These are phyloP conservation scores for Cathartes aura DNA, from an alignment of 2,113 vertebrate genomes.

Conservation along the genomic window DNA sequence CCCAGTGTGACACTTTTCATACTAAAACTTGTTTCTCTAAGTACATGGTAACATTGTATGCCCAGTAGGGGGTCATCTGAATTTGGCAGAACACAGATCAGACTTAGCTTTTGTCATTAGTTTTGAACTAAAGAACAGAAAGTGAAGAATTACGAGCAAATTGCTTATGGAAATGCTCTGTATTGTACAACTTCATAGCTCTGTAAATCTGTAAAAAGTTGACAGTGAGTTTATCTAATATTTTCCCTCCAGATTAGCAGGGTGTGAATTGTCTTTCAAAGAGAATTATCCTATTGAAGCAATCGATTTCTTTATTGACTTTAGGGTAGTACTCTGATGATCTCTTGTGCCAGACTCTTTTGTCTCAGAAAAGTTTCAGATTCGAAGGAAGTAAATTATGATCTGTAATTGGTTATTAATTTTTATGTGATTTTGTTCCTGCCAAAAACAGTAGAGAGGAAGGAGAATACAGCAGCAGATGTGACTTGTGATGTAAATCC, in stretches of 20 bases:
- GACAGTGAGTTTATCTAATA: not conserved
- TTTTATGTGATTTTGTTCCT: not conserved
- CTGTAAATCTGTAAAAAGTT: not conserved
- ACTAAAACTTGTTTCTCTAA: not conserved
- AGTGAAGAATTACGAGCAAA: not conserved
- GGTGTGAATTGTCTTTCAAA: not conserved
- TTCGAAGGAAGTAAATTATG: not conserved
- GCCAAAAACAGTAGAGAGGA: not conserved
- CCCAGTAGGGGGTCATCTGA: not conserved
- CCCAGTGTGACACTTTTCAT: not conserved
- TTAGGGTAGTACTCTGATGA: not conserved
- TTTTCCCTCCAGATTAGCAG: not conserved
- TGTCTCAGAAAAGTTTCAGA: not conserved
- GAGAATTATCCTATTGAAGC: not conserved
- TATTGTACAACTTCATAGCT: not conserved
- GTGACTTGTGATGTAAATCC: not conserved
- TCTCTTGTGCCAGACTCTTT: not conserved
- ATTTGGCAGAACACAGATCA: not conserved
- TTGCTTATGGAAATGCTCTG: not conserved
- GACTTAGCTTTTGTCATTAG: not conserved
- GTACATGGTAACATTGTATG: not conserved
- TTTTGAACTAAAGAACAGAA: not conserved
- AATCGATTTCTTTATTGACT: not conserved
- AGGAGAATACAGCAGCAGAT: not conserved
- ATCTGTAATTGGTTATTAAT: not conserved